phyloP scores from a whole-genome alignment of 35 echinoderm and acorn worm species.

The Chiridota heheva region DNA sequence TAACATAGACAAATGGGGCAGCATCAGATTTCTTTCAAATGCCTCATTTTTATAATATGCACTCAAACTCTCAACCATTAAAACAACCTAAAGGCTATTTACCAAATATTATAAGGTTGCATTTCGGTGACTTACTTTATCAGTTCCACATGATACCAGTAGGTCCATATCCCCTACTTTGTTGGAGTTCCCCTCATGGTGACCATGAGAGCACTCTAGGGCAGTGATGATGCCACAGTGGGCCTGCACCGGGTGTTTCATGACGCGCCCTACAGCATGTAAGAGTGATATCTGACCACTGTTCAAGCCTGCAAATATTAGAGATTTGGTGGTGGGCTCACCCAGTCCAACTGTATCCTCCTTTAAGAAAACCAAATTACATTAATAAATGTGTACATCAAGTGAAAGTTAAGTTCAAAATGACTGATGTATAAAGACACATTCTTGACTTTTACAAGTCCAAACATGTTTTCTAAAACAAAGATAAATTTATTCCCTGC shows the following conservation, averaged over 20 bases:
- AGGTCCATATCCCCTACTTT: slow-evolving; percentile 46
- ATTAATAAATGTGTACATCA: neutral
- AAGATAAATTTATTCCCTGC: neutral
- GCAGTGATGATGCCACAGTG: slow-evolving; percentile 68
- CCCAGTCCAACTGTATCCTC: slow-evolving; percentile 64
- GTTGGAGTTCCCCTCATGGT: slow-evolving; percentile 2
- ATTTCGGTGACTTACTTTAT: slow-evolving; percentile 44
- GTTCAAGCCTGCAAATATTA: slow-evolving; percentile 83
- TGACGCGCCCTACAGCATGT: slow-evolving; percentile 50
- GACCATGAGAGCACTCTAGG: slow-evolving; percentile 81
- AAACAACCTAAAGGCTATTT: no score
- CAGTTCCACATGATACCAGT: slow-evolving; percentile 81
- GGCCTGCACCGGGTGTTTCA: slow-evolving; percentile 70
- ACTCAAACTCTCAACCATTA: no score
- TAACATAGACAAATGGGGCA: no score
- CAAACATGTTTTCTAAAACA: neutral
- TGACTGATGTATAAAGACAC: neutral
- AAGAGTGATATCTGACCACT: slow-evolving; percentile 84
- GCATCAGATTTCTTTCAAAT: no score
- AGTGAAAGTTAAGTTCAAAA: neutral
- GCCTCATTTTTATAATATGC: no score
- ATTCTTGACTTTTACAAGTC: neutral
- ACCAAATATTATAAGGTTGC: no score
- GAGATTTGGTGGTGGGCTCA: slow-evolving; percentile 53
- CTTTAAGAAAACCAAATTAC: slow-evolving; percentile 23